phyloP scores from a whole-genome alignment of 2,113 vertebrate species.

The Charadrius vociferus region DNA sequence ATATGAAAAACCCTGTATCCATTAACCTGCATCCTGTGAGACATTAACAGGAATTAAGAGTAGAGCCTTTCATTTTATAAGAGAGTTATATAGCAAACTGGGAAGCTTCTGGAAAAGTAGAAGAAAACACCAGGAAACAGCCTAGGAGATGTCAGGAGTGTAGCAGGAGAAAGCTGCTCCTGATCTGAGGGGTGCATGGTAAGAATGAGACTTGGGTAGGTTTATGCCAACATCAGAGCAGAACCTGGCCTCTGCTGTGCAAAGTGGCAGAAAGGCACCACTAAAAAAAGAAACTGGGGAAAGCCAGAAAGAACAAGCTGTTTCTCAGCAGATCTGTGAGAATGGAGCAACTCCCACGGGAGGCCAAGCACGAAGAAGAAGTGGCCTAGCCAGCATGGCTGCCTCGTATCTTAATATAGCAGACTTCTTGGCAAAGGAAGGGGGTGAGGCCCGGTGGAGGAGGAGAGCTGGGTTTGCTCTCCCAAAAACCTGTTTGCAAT shows the following conservation, averaged over 20 bases:
- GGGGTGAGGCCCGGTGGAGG: not conserved
- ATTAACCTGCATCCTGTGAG: not conserved
- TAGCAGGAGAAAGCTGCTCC: not conserved
- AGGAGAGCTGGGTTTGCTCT: not conserved
- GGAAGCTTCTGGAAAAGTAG: not conserved
- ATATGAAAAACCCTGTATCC: not conserved
- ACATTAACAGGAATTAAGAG: not conserved
- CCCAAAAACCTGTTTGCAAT: not conserved
- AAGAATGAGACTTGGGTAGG: not conserved
- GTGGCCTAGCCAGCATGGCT: not conserved
- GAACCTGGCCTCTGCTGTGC: not conserved
- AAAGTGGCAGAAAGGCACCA: not conserved
- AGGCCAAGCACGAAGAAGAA: not conserved
- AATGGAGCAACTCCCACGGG: constrained; percentile 45
- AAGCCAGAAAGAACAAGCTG: constrained; percentile 34
- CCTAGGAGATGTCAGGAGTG: not conserved
- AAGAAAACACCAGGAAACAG: not conserved
- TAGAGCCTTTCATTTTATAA: not conserved
- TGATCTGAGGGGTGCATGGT: not conserved
- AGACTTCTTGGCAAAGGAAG: constrained; percentile 18
- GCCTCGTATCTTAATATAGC: constrained; percentile 27
- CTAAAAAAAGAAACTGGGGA: constrained; percentile 47
- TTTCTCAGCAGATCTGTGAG: constrained; percentile 35
- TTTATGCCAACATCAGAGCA: not conserved
- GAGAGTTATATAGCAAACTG: not conserved